Evolutionary conservation across 2,888 invertebrate species (phyloP).

Genomic region (Volucella zonaria): DNA sequence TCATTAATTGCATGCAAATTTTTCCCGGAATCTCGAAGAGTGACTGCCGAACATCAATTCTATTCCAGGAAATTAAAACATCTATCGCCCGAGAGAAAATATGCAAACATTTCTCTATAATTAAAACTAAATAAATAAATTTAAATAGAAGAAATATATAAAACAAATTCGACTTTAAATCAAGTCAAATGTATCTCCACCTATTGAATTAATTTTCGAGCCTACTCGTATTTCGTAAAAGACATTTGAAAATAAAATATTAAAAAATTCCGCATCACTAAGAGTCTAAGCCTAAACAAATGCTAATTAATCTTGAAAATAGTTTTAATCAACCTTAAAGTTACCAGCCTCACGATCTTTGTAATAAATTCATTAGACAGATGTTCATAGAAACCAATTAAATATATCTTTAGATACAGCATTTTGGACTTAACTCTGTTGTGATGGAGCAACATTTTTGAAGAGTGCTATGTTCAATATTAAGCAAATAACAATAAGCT

Average conservation of each 20-base stretch:
- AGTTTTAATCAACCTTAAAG: constrained; percentile 20
- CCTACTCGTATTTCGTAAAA: constrained; percentile 1
- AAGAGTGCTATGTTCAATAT: constrained; percentile 43
- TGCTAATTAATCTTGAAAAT: constrained; percentile 36
- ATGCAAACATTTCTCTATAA: constrained; percentile 13
- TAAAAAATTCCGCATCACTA: constrained; percentile 5
- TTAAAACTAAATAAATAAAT: constrained; percentile 4
- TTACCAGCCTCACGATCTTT: background rate
- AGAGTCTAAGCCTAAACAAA: constrained; percentile 8
- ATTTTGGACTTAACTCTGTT: constrained; percentile 36
- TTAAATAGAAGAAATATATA: background rate
- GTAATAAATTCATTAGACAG: constrained; percentile 41
- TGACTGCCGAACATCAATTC: background rate
- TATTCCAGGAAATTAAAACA: constrained; percentile 9
- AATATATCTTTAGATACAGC: constrained; percentile 1
- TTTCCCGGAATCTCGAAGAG: background rate
- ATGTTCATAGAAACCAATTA: background rate
- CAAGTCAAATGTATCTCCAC: constrained; percentile 19
- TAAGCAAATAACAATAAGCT: constrained; percentile 54
- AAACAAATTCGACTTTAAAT: constrained; percentile 13
- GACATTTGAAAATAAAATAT: background rate
- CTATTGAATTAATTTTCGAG: constrained; percentile 9
- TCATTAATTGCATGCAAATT: background rate
- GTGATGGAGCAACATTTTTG: constrained; percentile 7
- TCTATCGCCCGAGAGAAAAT: constrained; percentile 9